Evolutionary conservation across 2,888 invertebrate genomes (phyloP), one percentile per base, ranked within the genome.

Genomic region (Limnephilus auricula): DNA sequence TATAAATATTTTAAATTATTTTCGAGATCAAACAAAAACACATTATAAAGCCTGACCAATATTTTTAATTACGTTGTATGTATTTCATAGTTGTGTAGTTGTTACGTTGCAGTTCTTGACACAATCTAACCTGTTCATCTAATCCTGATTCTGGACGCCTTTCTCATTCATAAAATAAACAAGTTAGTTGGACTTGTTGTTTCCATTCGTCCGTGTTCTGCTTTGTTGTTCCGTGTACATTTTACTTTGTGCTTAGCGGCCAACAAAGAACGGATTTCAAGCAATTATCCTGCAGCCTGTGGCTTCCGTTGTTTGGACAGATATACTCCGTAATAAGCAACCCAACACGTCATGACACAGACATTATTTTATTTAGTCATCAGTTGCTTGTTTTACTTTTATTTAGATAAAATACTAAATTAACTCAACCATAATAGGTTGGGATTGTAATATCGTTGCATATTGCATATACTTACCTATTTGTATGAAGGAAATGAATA

Each of bases 181-280:
- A 65, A 65, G 65, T 65, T 65, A 6, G 4, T 4, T 65, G 25
- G 18, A 25, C 4, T 50, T 50, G 18, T 50, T 50, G 1, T 50
- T 50, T 50, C 12, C 18, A 25, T 65, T 65, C 2, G 65, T 25
- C 65, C n/a, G 25, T 65, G 65, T 65, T 65, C 6, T 65, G 65
- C 65, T 65, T 25, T 65, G 65, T 65, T 6, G 65, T 65, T 65
- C 50, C 18, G 50, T 65, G 50, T 65, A n/a, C 65, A 9, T 25
- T 65, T 65, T 65, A 65, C 65, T 65, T 65, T 65, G 65, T 25
- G 65, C 65, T 25, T n/a, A 65, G 65, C 65, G 65, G 25, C 65
- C 65, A 65, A 65, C 65, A 65, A 65, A 65, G 65, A 65, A 65
- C 65, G 65, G 65, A 65, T 65, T 65, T 65, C 65, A 65, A n/a